Evolutionary conservation across 1,140 invertebrate genomes (phyloP), one percentile per base, ranked within the genome.

Genomic region (Drosophila pruinosa): DNA sequence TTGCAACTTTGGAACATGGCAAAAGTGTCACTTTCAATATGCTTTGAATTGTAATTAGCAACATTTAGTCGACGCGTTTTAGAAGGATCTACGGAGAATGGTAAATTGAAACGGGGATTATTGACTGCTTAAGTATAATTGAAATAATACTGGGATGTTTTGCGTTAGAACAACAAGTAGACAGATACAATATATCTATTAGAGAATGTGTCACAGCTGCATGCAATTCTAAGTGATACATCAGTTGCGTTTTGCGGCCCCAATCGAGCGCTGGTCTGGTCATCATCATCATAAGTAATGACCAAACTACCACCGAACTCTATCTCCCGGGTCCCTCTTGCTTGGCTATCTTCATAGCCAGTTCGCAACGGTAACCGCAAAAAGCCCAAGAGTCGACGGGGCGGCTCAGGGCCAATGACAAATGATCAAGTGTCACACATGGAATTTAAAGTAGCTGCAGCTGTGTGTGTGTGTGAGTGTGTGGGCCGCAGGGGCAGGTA

Each of bases 341-440:
- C 34, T 12, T 14, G 6, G 10, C 41, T 34, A 57, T 58, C 41
- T 47, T 58, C 10, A 34, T 28, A 6, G 43, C 4, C 21, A 52
- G 61, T 57, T 71, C 52, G 68, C 61, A 71, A 65, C 68, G 68
- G 68, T 71, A 71, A 71, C 68, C 68, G 62, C 69, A 67, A 72
- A 72, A 72, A 63, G 71, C 62, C 74, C 78, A 83, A 59, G 74
- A 58, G 70, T 62, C 54, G 56, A 56, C 69, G 47, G 52, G 48
- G 26, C 56, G 56, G 64, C 63, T 72, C 70, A 56, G 64, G 34
- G 22, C 70, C 70, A 73, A 86, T 86, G 81, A 86, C 81, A 86
- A 86, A 86, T 86, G 81, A 86, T 86, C 81, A 86, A 86, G 75
- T 81, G 81, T 81, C 81, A 86, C 81, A 86, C 81, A 86, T 86